Base-by-base conservation (phyloP, 2,797 vertebrate genomes). In the Podargus strigoides region DNA sequence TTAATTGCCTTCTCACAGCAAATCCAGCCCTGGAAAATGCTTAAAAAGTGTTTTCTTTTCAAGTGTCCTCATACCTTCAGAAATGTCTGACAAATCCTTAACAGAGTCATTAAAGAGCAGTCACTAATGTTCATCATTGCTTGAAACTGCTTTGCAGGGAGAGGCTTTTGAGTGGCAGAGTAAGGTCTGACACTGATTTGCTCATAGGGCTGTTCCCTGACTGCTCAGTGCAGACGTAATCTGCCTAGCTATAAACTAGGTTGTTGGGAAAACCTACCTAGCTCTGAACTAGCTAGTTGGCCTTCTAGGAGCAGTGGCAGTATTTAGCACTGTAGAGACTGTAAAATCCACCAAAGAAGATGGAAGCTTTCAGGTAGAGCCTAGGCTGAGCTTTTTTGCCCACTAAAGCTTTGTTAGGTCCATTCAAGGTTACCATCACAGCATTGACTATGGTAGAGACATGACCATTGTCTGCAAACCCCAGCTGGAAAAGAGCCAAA, bases 391-490 rank as follows among this genome's bases (percentile, higher is more conserved):
- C 28, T 66, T 53, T 50, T 23, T 74, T 85, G 60, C 28, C 20
- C 17, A 3, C 15, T 63, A 59, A 77, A 63, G 8, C 24, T 47
- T n/a, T 11, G 0, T 77, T 80, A 70, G 30, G 8, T 67, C 36
- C 17, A 2, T 13, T 14, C 10, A 7, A 6, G 12, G 67, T 80
- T 70, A 27, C 41, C 78, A 2, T 63, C 24, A 27, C 36, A 52
- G 32, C 12, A 4, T 7, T 55, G 59, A 14, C 34, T 87, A 0
- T 0, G 0, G 8, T 17, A 34, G 23, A 53, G 34, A 53, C 10
- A 11, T 56, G 58, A 34, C 18, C 18, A 19, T 11, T 56, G 26
- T 28, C 47, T 67, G 17, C 24, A 58, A 74, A 22, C 4, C 9
- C 12, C n/a, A 27, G 14, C 32, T 63, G 44, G 21, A 74, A 22